phyloP scores from a whole-genome alignment of 2,113 vertebrate genomes.

The Spea multiplicata region DNA sequence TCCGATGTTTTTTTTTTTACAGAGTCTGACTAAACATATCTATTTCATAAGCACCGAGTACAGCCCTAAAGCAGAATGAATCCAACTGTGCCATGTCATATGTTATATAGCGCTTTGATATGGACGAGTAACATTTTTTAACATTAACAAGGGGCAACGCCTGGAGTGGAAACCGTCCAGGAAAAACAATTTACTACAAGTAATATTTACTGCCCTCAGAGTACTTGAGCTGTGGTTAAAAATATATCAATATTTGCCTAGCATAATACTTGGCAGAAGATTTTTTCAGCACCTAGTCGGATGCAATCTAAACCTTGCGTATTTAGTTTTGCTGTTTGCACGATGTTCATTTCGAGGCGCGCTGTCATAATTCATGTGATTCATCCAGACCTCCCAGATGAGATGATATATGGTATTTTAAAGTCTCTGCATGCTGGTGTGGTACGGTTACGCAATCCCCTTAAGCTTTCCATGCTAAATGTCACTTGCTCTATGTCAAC shows the following conservation, averaged over 20 bases:
- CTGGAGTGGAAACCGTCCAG: conserved; percentile 56
- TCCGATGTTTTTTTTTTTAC: too few species aligned
- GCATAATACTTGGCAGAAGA: conserved; percentile 62
- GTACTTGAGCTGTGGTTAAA: conserved; percentile 63
- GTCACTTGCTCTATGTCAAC: conserved; percentile 10
- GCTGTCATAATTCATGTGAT: conserved; percentile 19
- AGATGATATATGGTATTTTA: conserved; percentile 14
- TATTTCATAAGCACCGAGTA: not conserved
- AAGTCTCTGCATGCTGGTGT: conserved; percentile 16
- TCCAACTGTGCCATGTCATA: not conserved
- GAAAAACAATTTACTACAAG: conserved; percentile 53
- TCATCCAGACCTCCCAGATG: conserved; percentile 23
- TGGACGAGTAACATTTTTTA: conserved; percentile 49
- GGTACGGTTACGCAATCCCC: conserved; percentile 2
- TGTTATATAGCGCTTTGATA: conserved; percentile 11
- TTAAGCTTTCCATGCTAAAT: not conserved
- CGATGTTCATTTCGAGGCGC: not conserved
- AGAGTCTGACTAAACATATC: not conserved
- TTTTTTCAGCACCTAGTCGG: conserved; percentile 43
- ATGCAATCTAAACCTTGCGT: conserved; percentile 40
- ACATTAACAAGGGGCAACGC: conserved; percentile 45
- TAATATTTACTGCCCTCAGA: conserved; percentile 56
- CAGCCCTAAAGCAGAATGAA: not conserved
- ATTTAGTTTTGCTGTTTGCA: conserved; percentile 11
- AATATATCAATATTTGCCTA: conserved; percentile 64